Base-by-base conservation (phyloP, 2,888 invertebrate species). In the Luperina testacea region DNA sequence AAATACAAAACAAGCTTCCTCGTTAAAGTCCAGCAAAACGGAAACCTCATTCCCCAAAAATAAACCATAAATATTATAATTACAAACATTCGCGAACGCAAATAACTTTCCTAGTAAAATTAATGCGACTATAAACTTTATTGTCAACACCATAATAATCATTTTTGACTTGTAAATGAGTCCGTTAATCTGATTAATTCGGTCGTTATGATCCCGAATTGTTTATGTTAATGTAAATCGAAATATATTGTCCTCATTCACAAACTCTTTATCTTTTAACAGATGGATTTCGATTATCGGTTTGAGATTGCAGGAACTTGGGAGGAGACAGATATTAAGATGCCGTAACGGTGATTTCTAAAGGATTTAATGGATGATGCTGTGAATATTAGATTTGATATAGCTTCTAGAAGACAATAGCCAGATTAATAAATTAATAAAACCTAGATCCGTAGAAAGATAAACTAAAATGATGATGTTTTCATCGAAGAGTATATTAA, bases 91-190 rank as follows among this genome's bases (percentile, higher is more conserved):
- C 65, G 68, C 77, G 45, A 78, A 81, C 82, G 82, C 77, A 78
- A 59, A 89, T 84, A 86, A 87, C 81, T 87, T 85, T 78, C 24
- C 63, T 86, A 84, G 80, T 87, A 75, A 88, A 84, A 89, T 89
- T 74, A 81, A 88, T 89, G 81, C n/a, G 71, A 81, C 83, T 73
- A 84, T 89, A 87, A 88, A 88, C 88, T 84, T 89, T 83, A 89
- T 79, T 86, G 88, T 89, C 88, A 89, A 87, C 89, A 87, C 82
- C 76, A 83, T 81, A 75, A 84, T 82, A 75, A 87, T 88, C 74
- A 88, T 89, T 87, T 89, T 84, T 87, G 88, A 89, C 87, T 89
- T 89, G 84, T 87, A 87, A 89, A 89, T 89, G 88, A 89, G 81
- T 53, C 74, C 84, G 80, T 89, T 89, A 77, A 83, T 77, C 83